phyloP scores from a whole-genome alignment of 2,113 vertebrate species.

The Sula dactylatra region DNA sequence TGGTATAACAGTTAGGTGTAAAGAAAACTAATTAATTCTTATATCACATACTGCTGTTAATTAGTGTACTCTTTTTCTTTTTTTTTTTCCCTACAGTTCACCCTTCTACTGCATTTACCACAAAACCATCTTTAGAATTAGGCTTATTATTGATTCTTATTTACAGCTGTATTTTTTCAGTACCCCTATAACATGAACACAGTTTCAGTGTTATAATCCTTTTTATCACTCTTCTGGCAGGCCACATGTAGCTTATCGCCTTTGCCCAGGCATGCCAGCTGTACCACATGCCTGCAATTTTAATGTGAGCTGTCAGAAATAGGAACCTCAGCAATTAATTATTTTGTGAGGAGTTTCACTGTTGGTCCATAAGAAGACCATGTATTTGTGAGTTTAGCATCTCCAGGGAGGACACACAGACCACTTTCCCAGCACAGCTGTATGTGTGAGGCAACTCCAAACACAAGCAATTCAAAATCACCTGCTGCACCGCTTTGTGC shows the following conservation, averaged over 20 bases:
- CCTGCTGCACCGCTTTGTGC: background rate
- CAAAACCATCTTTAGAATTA: background rate
- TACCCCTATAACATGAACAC: background rate
- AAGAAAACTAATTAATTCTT: background rate
- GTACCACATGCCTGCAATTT: background rate
- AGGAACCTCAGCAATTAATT: background rate
- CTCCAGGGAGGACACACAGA: background rate
- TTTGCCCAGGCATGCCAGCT: background rate
- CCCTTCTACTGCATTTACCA: background rate
- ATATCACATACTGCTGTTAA: background rate
- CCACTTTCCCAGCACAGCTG: constrained; percentile 3
- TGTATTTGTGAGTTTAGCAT: background rate
- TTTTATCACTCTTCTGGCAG: background rate
- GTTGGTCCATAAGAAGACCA: background rate
- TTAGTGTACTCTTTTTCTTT: background rate
- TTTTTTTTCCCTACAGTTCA: background rate
- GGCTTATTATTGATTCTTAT: background rate
- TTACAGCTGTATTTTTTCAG: background rate
- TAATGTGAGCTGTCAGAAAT: background rate
- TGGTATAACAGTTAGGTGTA: background rate
- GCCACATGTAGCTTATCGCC: background rate
- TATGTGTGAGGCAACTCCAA: background rate
- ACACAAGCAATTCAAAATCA: background rate
- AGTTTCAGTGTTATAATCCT: background rate
- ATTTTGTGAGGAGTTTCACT: constrained; percentile 11